These are phyloP conservation scores for Clinocottus analis DNA, from an alignment of 2,113 vertebrate species.

Conservation along the genomic window DNA sequence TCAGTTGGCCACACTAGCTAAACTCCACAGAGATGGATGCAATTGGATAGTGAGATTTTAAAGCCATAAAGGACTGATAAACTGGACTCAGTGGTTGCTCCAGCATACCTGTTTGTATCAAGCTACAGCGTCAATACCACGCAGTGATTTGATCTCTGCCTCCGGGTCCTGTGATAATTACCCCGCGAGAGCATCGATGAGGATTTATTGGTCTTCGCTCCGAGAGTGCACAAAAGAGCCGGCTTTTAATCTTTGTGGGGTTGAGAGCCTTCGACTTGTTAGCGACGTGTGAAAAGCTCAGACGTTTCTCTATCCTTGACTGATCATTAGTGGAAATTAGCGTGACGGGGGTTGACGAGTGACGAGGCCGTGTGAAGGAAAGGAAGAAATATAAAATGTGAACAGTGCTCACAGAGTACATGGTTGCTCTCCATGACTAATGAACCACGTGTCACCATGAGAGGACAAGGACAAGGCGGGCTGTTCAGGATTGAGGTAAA, in stretches of 20 bases:
- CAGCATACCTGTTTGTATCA: slow-evolving; percentile 77
- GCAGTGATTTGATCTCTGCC: slow-evolving; percentile 78
- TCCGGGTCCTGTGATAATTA: slow-evolving; percentile 77
- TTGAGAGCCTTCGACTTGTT: slow-evolving; percentile 73
- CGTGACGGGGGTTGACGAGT: neutral
- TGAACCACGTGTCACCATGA: neutral
- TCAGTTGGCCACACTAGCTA: slow-evolving; percentile 21
- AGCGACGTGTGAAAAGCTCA: slow-evolving; percentile 51
- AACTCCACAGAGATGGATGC: slow-evolving; percentile 33
- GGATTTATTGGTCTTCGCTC: slow-evolving; percentile 74
- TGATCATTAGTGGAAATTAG: slow-evolving; percentile 72
- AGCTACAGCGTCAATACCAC: slow-evolving; percentile 69
- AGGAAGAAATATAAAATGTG: slow-evolving; percentile 8
- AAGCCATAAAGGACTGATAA: slow-evolving; percentile 67
- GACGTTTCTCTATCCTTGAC: slow-evolving; percentile 62
- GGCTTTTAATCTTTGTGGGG: slow-evolving; percentile 74
- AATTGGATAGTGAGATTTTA: slow-evolving; percentile 32
- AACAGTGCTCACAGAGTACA: slow-evolving; percentile 6
- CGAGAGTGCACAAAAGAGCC: slow-evolving; percentile 70
- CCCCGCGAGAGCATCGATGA: slow-evolving; percentile 72
- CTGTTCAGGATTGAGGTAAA: slow-evolving; percentile 4
- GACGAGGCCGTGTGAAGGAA: slow-evolving; percentile 1
- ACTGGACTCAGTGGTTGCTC: slow-evolving; percentile 41
- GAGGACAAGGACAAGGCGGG: slow-evolving; percentile 20
- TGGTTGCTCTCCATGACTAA: slow-evolving; percentile 16